These are phyloP conservation scores for Boloria euphrosyne DNA, from an alignment of 2,888 invertebrate genomes.

Conservation along the genomic window DNA sequence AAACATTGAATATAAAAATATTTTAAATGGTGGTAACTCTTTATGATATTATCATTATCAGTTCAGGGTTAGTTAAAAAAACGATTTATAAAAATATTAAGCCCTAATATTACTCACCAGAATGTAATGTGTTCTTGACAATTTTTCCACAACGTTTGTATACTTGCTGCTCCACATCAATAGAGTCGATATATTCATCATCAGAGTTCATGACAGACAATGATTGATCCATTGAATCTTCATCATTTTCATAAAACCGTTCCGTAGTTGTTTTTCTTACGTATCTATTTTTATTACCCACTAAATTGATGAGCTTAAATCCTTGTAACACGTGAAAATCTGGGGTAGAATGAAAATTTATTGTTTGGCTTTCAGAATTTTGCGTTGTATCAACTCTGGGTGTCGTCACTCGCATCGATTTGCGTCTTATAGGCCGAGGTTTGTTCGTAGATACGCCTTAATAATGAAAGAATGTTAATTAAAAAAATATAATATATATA, in stretches of 20 bases:
- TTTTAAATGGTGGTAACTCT: not conserved
- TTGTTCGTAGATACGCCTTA: conserved; percentile 38
- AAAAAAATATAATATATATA: too few species aligned
- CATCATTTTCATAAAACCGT: conserved; percentile 47
- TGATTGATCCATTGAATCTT: conserved; percentile 46
- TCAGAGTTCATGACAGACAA: conserved; percentile 38
- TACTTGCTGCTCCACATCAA: conserved; percentile 50
- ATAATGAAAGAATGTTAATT: conserved; percentile 21
- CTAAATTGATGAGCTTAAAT: conserved; percentile 69
- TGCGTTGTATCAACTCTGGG: conserved; percentile 43
- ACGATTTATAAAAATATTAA: not conserved
- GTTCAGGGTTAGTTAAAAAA: too few species aligned
- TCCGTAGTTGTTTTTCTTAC: conserved; percentile 53
- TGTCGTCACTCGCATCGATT: conserved; percentile 52
- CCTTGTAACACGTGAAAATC: conserved; percentile 70
- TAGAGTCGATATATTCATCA: conserved; percentile 48
- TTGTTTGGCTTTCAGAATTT: conserved; percentile 57
- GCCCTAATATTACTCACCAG: conserved; percentile 8
- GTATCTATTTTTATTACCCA: conserved; percentile 54
- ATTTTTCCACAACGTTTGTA: conserved; percentile 60
- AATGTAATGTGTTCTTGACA: conserved; percentile 16
- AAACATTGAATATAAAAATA: not conserved
- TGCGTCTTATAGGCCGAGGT: conserved; percentile 43
- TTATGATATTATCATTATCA: not conserved
- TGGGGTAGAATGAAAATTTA: conserved; percentile 67